These are phyloP conservation scores for Rhinichthys osculus DNA, from an alignment of 2,797 vertebrate genomes.

Conservation along the genomic window DNA sequence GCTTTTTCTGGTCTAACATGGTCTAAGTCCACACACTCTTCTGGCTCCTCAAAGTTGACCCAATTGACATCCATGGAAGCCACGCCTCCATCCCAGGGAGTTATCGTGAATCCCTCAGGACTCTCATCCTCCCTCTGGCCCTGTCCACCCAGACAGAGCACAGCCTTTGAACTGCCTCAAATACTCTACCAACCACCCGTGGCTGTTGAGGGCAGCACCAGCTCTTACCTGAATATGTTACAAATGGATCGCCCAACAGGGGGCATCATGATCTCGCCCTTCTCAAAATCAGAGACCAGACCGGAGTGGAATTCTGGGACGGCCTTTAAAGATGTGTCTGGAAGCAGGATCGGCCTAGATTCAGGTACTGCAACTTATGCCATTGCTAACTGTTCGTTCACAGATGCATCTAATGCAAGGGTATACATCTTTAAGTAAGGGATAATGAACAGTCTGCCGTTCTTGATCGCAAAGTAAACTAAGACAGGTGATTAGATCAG, in stretches of 20 bases:
- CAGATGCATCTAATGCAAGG: not conserved
- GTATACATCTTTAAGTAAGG: not conserved
- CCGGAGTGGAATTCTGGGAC: conserved; percentile 64
- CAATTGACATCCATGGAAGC: conserved; percentile 52
- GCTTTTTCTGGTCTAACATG: conserved; percentile 69
- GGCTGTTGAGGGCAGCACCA: conserved; percentile 35
- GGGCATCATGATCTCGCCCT: conserved; percentile 66
- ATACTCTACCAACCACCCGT: conserved; percentile 52
- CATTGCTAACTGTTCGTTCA: not conserved
- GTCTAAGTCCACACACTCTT: conserved; percentile 68
- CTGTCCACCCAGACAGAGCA: conserved; percentile 64
- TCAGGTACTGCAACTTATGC: conserved; percentile 61
- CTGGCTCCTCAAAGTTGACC: conserved; percentile 55
- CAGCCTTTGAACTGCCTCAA: conserved; percentile 48
- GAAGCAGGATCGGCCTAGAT: conserved; percentile 70
- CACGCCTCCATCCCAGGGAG: conserved; percentile 49
- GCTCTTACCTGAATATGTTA: conserved; percentile 75
- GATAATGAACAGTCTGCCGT: not conserved
- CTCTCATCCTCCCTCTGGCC: conserved; percentile 70
- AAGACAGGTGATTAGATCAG: not conserved
- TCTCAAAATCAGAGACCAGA: conserved; percentile 68
- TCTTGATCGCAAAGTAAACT: not conserved
- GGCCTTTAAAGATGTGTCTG: conserved; percentile 69
- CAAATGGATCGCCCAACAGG: conserved; percentile 75
- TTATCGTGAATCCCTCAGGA: conserved; percentile 55